Evolutionary conservation across 2,113 vertebrate species (phyloP), one percentile per base, ranked within the genome.

Genomic region (Felis chaus): DNA sequence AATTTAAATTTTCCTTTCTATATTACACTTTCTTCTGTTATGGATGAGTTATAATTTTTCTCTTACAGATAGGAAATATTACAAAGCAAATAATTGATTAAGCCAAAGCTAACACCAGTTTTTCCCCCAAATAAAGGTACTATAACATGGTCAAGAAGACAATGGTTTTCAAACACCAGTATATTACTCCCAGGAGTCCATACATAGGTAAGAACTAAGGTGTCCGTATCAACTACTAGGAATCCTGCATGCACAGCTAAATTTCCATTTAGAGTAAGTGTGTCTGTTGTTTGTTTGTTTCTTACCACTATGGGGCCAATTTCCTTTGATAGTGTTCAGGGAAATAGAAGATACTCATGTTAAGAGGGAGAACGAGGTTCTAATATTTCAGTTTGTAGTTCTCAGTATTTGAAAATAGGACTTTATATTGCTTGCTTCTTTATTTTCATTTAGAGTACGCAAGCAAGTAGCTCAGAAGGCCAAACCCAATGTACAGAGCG

Each of bases 1-100:
- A 95, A 89, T 89, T 92, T 29, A 89, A 71, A 89, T 66, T 95
- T 69, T 41, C 48, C 57, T 76, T 74, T 45, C n/a, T 83, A 45
- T 27, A 27, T 41, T 76, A 83, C 12, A 91, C n/a, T 84, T n/a
- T 73, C 18, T 89, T 19, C 25, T 82, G 4, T 36, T 91, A 31
- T 53, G 13, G 15, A 73, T 81, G 25, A 84, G 55, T 63, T 31
- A 1, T 69, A 21, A n/a, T 66, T 97, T 95, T 74, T 79, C 84
- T 82, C 65, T 79, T 88, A 76, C 4, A 33, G 19, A 33, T 6
- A 89, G 53, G 79, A 95, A 88, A 15, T 55, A 36, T 71, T 89
- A 39, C 39, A 85, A 86, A 94, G 71, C 13, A 65, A 91, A 66
- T 25, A 91, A 45, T 8, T 86, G 74, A 65, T 50, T 96, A 94